A percentile compares a stretch with the other conserved stretches of the same genome.
Conservation (phyloP, 2,888 invertebrate genomes). For the Epirrhoe alternata region DNA sequence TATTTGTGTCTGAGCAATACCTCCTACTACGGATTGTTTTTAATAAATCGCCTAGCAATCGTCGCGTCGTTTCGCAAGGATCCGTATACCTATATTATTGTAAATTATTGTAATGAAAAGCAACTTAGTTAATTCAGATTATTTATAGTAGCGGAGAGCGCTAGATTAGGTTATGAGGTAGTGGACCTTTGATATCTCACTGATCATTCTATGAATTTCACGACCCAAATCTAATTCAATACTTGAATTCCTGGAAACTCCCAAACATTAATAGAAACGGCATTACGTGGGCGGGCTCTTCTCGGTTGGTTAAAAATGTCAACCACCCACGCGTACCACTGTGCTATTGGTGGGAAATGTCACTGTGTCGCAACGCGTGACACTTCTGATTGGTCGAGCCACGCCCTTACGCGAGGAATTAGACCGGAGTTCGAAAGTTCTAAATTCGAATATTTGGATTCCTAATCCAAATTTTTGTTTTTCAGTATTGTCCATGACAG, state of each 20-base stretch:
- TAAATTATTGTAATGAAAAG: neutral
- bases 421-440: slow-evolving; percentile 32
- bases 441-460: neutral
- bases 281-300: slow-evolving; percentile 62
- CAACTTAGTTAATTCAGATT: neutral
- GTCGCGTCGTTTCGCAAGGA: too few relatives aligned
- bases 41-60: neutral
- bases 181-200: slow-evolving; percentile 1
- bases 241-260: slow-evolving; percentile 24
- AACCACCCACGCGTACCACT: slow-evolving; percentile 59
- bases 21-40: neutral
- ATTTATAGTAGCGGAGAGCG: neutral
- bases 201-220: slow-evolving; percentile 11
- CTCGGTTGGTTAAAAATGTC: slow-evolving; percentile 74
- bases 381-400: slow-evolving; percentile 71
- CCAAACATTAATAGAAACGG: slow-evolving; percentile 35
- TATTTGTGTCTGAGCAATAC: too few relatives aligned
- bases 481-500: slow-evolving; percentile 15
- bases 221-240: slow-evolving; percentile 11
- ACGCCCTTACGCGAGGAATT: slow-evolving; percentile 59
- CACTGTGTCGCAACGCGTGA: slow-evolving; percentile 79
- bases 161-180: neutral
- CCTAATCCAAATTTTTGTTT: neutral
- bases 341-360: slow-evolving; percentile 76
- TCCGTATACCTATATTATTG: too few relatives aligned